Percentiles rank a stretch among this genome's conserved stretches.
phyloP scores from a whole-genome alignment of 2,113 vertebrate species.

The Neotoma lepida region DNA sequence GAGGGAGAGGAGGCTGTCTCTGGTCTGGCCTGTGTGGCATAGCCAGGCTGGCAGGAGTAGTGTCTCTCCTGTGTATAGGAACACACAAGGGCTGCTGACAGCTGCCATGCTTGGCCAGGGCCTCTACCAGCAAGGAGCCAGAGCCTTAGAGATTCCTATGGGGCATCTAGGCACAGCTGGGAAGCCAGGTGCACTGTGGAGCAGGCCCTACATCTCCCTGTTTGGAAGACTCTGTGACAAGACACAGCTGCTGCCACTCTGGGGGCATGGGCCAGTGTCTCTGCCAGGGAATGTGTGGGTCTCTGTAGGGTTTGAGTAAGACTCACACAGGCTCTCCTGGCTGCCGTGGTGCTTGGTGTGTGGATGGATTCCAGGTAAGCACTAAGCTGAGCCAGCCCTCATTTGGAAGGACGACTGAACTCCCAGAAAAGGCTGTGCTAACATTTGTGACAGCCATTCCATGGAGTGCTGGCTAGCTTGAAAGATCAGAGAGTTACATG shows the following conservation, averaged over 20 bases:
- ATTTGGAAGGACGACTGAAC: not conserved
- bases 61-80: not conserved
- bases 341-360: fast-evolving
- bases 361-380: fast-evolving
- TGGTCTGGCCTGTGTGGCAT: fast-evolving
- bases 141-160: not conserved
- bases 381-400: not conserved
- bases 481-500: fast-evolving
- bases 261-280: fast-evolving
- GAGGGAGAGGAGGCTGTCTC: not conserved
- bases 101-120: fast-evolving
- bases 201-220: not conserved
- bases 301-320: not conserved
- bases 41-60: not conserved
- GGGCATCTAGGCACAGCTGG: not conserved
- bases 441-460: fast-evolving
- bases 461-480: too few relatives aligned
- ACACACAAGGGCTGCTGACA: fast-evolving
- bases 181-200: fast-evolving
- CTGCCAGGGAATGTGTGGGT: fast-evolving
- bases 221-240: not conserved
- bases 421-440: not conserved
- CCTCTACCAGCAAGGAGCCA: not conserved
- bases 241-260: not conserved
- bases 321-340: not conserved